These are phyloP conservation scores for Oscheius myriophilus DNA, from an alignment of 2,888 invertebrate genomes.

Conservation along the genomic window DNA sequence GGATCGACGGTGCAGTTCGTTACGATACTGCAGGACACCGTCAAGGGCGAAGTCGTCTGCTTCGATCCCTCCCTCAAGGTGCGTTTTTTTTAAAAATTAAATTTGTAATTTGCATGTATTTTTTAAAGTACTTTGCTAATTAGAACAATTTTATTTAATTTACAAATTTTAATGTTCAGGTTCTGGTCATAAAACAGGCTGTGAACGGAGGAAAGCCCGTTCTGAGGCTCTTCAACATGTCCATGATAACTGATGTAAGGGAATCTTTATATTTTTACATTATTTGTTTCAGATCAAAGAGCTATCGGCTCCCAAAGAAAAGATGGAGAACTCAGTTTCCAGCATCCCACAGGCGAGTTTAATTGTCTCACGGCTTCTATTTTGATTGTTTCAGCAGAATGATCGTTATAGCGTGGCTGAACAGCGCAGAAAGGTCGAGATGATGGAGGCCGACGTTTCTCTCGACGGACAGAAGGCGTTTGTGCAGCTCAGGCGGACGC, in stretches of 20 bases:
- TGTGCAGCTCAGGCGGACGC: conserved; percentile 41
- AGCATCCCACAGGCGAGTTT: background rate
- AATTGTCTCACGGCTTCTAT: no score
- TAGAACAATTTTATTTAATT: background rate
- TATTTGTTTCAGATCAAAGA: conserved; percentile 15
- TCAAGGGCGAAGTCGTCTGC: conserved; percentile 39
- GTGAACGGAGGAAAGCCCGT: conserved; percentile 35
- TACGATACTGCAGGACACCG: conserved; percentile 32
- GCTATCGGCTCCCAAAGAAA: conserved; percentile 1
- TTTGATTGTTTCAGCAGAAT: no score
- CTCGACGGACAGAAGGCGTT: conserved; percentile 41
- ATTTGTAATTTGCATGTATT: background rate
- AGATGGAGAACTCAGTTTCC: background rate
- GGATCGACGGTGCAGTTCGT: conserved; percentile 43
- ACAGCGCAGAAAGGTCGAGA: conserved; percentile 11
- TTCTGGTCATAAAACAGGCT: conserved; percentile 40
- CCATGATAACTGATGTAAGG: conserved; percentile 38
- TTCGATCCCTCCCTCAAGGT: conserved; percentile 43
- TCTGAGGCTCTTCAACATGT: conserved; percentile 45
- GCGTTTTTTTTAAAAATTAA: background rate
- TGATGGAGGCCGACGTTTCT: conserved; percentile 29
- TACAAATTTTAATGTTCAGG: conserved; percentile 24
- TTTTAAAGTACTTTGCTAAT: background rate
- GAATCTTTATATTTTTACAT: background rate
- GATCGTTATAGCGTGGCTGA: background rate